Base-by-base conservation (phyloP, 2,888 invertebrate genomes). In the Melieria omissa region DNA sequence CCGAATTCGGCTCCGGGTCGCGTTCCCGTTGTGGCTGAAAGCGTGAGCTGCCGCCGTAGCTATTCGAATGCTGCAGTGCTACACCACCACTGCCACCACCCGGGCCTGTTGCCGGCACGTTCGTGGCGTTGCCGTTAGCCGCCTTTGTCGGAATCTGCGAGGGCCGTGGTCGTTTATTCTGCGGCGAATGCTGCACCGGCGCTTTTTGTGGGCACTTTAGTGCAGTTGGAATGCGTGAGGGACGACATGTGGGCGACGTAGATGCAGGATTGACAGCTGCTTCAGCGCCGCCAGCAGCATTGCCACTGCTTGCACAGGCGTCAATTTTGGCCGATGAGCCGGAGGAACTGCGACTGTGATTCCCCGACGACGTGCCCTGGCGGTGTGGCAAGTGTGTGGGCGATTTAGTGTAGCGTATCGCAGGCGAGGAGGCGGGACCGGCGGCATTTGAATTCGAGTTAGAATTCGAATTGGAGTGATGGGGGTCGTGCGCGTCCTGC, bases 181-280 rank as follows among this genome's bases (percentile, higher is more conserved):
- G 86, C 42, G 87, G 86, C 71, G 87, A 87, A 75, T 86, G 86
- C 75, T 85, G 81, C 42, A 83, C 81, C 75, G 82, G 75, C 77
- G 71, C 83, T 79, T 81, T 85, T 81, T 77, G 83, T 60, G 82
- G 77, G 63, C 80, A 81, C 76, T 86, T 86, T 63, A 86, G 80
- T 60, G 87, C 86, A 75, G 86, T 90, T 89, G 85, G 91, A 90
- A 87, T 91, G 89, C 86, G 89, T 88, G 83, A 89, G 82, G 75
- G 88, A 80, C 83, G 88, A 84, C 83, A 87, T 85, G 82, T 86
- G 74, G 84, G 86, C 80, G 84, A 84, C 75, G 86, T 81, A 29
- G 29, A 29, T 29, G 2, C 29, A 46, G 84, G 76, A 49, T 75
- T 71, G 54, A 57, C 65, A 45, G 73, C 45, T 41, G 73, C 74